Evolutionary conservation across 2,113 vertebrate genomes (phyloP).

Genomic region (Erpornis zantholeuca): DNA sequence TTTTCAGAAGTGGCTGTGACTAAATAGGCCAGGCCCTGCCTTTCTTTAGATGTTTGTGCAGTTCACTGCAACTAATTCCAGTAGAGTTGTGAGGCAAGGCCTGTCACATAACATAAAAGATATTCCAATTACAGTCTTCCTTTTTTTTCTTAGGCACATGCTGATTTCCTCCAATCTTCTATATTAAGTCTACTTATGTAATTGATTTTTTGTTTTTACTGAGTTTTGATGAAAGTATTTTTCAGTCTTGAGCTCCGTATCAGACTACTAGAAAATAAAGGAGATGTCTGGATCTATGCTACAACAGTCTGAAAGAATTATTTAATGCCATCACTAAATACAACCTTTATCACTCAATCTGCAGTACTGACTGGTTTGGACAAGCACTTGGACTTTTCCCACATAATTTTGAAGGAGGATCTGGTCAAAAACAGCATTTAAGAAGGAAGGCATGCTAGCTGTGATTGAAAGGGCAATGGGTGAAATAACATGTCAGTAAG

Average conservation of each 20-base stretch:
- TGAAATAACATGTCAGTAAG: neutral
- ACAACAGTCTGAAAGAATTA: neutral
- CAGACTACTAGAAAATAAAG: neutral
- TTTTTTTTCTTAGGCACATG: neutral
- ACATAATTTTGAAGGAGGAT: neutral
- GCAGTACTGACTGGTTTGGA: neutral
- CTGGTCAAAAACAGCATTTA: neutral
- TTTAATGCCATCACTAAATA: neutral
- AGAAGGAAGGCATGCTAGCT: neutral
- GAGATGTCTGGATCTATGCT: neutral
- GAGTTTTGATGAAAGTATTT: neutral
- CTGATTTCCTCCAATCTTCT: neutral
- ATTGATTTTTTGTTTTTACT: neutral
- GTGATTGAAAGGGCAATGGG: neutral
- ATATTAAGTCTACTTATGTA: neutral
- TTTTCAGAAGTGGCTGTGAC: neutral
- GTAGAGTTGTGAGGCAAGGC: neutral
- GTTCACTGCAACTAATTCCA: neutral
- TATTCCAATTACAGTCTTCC: neutral
- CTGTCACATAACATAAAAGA: neutral
- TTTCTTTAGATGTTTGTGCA: neutral
- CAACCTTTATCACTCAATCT: neutral
- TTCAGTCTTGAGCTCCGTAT: neutral
- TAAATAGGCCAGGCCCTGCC: neutral
- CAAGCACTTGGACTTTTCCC: neutral